phyloP scores from a whole-genome alignment of 2,113 vertebrate genomes.

The Lepus europaeus region DNA sequence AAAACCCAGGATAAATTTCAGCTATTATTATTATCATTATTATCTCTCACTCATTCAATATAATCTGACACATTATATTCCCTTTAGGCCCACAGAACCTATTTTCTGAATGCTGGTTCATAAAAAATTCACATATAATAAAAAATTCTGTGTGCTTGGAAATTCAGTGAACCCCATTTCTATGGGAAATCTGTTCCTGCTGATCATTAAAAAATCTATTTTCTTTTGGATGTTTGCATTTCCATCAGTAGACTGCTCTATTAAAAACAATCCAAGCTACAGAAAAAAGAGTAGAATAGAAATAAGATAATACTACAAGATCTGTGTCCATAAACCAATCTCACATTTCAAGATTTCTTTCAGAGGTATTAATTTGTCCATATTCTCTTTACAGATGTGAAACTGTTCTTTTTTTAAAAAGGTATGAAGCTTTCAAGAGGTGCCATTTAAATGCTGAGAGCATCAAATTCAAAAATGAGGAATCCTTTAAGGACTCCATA shows the following conservation, averaged over 20 bases:
- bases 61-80: constrained; percentile 64
- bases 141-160: constrained; percentile 27
- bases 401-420: constrained; percentile 67
- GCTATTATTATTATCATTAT: constrained; percentile 68
- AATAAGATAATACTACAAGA: constrained; percentile 76
- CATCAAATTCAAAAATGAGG: constrained; percentile 64
- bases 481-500: constrained; percentile 62
- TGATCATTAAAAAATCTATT: constrained; percentile 70
- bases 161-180: constrained; percentile 59
- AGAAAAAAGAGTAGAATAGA: constrained; percentile 79
- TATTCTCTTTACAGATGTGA: constrained; percentile 80
- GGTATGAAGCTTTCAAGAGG: constrained; percentile 72
- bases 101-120: constrained; percentile 58
- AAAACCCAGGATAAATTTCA: constrained; percentile 68
- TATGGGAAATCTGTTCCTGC: constrained; percentile 46
- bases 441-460: constrained; percentile 73
- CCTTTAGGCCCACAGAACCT: constrained; percentile 19
- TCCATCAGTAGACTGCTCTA: constrained; percentile 78
- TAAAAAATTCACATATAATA: constrained; percentile 67
- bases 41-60: constrained; percentile 64
- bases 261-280: constrained; percentile 77
- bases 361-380: constrained; percentile 82
- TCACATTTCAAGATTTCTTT: constrained; percentile 81
- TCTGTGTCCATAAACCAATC: constrained; percentile 82
- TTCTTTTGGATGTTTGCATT: constrained; percentile 81